Conservation (phyloP, 2,797 vertebrate genomes). For the Rousettus madagascariensis region DNA sequence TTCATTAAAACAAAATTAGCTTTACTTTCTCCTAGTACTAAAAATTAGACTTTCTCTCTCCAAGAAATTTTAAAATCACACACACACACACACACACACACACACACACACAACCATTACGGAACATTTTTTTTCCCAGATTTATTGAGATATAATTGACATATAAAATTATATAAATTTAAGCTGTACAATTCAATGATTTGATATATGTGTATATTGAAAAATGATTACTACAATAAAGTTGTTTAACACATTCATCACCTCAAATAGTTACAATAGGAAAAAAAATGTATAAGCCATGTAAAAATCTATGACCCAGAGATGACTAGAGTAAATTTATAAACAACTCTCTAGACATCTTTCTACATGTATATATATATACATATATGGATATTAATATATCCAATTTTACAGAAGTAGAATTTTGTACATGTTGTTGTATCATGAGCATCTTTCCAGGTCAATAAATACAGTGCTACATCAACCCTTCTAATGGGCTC, state of each 20-base stretch:
- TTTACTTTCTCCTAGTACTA: constrained; percentile 1
- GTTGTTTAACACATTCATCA: background rate
- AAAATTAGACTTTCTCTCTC: background rate
- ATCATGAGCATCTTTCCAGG: background rate
- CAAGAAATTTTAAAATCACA: background rate
- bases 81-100: background rate
- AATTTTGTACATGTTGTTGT: constrained; percentile 14
- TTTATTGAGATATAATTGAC: background rate
- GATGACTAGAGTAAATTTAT: constrained; percentile 20
- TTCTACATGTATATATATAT: background rate
- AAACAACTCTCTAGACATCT: background rate
- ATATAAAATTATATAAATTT: background rate
- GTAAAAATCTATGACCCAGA: background rate
- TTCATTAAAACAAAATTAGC: background rate
- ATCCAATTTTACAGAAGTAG: background rate
- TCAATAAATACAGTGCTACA: background rate
- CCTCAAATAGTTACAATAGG: background rate
- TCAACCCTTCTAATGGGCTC: background rate
- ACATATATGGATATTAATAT: background rate
- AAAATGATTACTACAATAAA: background rate
- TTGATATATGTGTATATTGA: background rate
- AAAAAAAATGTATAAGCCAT: background rate
- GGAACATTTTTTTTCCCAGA: background rate
- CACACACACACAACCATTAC: too few relatives aligned
- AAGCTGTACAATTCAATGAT: background rate